These are phyloP conservation scores for Pseudomyrmex gracilis DNA, from an alignment of 1,140 invertebrate species.

Conservation along the genomic window DNA sequence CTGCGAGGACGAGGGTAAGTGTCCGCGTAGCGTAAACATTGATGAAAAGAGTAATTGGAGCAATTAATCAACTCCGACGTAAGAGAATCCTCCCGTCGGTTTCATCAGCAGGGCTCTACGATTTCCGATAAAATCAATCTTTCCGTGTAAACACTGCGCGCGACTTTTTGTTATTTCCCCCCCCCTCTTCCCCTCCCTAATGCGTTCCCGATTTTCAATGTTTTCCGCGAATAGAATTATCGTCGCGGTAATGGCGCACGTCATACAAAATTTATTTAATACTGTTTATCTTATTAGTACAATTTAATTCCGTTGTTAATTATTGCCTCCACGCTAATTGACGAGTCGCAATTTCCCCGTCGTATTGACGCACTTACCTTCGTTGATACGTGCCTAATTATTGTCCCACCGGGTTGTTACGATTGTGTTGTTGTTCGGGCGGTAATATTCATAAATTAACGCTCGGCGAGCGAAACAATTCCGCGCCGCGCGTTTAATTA, in stretches of 20 bases:
- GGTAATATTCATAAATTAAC: conserved; percentile 24
- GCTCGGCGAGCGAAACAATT: neutral
- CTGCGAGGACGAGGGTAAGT: conserved; percentile 89
- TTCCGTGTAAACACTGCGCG: neutral
- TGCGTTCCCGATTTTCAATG: conserved; percentile 12
- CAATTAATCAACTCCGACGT: conserved; percentile 13
- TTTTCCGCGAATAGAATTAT: conserved; percentile 2
- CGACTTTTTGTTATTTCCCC: neutral
- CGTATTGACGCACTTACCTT: neutral
- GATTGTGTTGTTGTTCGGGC: neutral
- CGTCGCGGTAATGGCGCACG: neutral
- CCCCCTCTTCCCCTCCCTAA: too few species aligned
- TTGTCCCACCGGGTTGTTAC: conserved; percentile 8
- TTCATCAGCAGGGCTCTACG: neutral
- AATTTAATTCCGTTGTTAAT: conserved; percentile 50
- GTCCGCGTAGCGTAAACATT: conserved; percentile 5
- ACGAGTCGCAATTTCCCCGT: conserved; percentile 29
- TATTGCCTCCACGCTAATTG: conserved; percentile 41
- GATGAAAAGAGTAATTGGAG: conserved; percentile 6
- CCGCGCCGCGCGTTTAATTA: neutral
- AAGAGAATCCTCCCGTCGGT: neutral
- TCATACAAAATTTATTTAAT: conserved; percentile 39
- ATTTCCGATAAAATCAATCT: conserved; percentile 20
- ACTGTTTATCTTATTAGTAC: conserved; percentile 49
- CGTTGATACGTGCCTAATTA: conserved; percentile 18